Conservation (phyloP, 2,113 vertebrate genomes). For the Perca flavescens region DNA sequence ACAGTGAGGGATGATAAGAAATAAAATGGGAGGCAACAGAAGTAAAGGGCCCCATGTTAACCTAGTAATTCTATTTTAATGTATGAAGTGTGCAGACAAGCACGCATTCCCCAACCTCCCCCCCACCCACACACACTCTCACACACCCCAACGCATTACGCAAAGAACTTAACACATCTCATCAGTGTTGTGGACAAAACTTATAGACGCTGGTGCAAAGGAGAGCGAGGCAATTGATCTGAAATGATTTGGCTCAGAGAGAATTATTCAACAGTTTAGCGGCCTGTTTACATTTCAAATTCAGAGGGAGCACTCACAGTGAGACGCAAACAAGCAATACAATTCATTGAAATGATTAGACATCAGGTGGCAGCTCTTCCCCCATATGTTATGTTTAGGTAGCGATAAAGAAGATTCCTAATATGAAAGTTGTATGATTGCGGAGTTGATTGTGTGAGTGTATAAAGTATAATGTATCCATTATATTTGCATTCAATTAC, state of each 20-base stretch:
- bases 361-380: not conserved
- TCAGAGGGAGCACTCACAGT: not conserved
- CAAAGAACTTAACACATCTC: slow-evolving; percentile 9
- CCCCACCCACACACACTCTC: too few species aligned
- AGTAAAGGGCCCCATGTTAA: not conserved
- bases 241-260: not conserved
- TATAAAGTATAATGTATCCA: not conserved
- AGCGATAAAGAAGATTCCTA: not conserved
- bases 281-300: not conserved
- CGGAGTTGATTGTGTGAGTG: not conserved
- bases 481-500: not conserved
- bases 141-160: not conserved
- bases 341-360: not conserved
- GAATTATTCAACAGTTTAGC: slow-evolving; percentile 10
- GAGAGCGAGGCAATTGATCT: not conserved
- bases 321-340: not conserved
- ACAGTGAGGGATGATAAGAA: not conserved
- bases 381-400: not conserved
- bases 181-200: slow-evolving; percentile 4
- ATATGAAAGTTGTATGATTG: not conserved
- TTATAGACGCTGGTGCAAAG: not conserved
- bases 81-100: slow-evolving; percentile 3
- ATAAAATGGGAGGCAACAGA: not conserved
- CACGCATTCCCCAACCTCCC: too few species aligned
- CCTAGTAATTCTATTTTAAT: not conserved